phyloP scores from a whole-genome alignment of 2,888 invertebrate species.

The Pemphredon lugubris region DNA sequence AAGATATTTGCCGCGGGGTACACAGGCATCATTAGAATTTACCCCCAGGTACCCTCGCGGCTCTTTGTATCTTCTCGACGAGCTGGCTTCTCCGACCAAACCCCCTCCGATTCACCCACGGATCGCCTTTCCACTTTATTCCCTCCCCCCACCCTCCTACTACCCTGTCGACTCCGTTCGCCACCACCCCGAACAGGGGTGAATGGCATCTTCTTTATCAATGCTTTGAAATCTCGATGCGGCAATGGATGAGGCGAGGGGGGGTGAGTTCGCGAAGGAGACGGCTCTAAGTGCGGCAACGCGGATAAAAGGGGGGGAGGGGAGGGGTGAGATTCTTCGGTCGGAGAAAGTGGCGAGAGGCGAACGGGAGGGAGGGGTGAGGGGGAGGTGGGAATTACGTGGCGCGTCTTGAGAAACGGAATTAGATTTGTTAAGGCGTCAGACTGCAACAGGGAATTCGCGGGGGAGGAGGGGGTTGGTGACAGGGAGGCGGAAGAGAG shows the following conservation, averaged over 20 bases:
- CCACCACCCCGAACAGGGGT: slow-evolving; percentile 17
- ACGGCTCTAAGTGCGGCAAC: slow-evolving; percentile 7
- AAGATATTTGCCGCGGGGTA: slow-evolving; percentile 75
- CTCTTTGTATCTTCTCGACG: slow-evolving; percentile 52
- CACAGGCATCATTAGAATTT: slow-evolving; percentile 76
- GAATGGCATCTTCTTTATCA: slow-evolving; percentile 65
- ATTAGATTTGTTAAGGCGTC: slow-evolving; percentile 65
- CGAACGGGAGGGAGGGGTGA: slow-evolving; percentile 3
- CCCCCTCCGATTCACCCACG: slow-evolving; percentile 16
- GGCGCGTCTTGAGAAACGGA: slow-evolving; percentile 52
- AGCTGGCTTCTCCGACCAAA: slow-evolving; percentile 17
- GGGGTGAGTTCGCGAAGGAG: slow-evolving; percentile 25
- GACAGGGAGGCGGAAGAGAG: slow-evolving; percentile 24
- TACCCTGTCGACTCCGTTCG: slow-evolving; percentile 7
- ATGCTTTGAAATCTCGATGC: slow-evolving; percentile 66
- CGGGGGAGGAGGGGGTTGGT: not conserved
- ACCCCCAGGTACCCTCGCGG: slow-evolving; percentile 56
- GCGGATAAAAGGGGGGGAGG: not conserved
- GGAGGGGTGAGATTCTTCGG: slow-evolving; percentile 18
- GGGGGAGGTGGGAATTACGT: slow-evolving; percentile 16
- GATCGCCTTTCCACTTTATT: slow-evolving; percentile 44
- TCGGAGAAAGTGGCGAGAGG: no score
- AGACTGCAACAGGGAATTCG: slow-evolving; percentile 11
- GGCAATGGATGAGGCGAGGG: slow-evolving; percentile 35
- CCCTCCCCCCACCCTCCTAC: not conserved